Percentiles rank a stretch among this genome's conserved stretches.
Conservation (phyloP, 2,888 invertebrate species). For the Strigamia transsilvanica region DNA sequence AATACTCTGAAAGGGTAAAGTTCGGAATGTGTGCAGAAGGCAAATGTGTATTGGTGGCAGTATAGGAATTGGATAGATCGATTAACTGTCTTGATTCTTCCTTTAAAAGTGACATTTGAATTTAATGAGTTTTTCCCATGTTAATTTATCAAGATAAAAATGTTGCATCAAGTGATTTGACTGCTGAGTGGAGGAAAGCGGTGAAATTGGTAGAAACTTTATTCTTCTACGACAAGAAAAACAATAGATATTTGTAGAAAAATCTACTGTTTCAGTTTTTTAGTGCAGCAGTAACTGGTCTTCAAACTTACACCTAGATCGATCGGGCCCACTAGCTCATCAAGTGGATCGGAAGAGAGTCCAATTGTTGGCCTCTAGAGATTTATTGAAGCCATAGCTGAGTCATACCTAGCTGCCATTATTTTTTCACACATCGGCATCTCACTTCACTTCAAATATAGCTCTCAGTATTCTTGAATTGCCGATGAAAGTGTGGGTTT, state of each 20-base stretch:
- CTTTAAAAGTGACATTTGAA: conserved; percentile 3
- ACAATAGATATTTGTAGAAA: background rate
- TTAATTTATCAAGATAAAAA: background rate
- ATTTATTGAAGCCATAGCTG: conserved; percentile 28
- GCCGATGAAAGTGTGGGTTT: conserved; percentile 31
- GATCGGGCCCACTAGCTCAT: conserved; percentile 16
- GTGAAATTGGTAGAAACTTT: background rate
- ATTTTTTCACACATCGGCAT: conserved; percentile 43
- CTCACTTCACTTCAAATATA: conserved; percentile 35
- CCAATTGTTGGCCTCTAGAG: conserved; percentile 36
- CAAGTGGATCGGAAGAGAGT: conserved; percentile 39
- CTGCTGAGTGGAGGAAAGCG: background rate
- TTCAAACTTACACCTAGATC: conserved; percentile 17
- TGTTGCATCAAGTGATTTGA: no score
- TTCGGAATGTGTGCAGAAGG: background rate
- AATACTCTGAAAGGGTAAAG: conserved; percentile 1
- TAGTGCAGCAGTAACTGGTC: background rate
- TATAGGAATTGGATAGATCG: conserved; percentile 15
- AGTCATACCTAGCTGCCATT: conserved; percentile 44
- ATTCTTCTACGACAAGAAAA: background rate
- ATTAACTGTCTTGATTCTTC: conserved; percentile 7
- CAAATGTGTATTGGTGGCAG: background rate
- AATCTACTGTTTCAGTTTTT: background rate
- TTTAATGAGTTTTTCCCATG: conserved; percentile 12
- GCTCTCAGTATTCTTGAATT: conserved; percentile 26